These are phyloP conservation scores for Acrossocheilus wenchowensis DNA, from an alignment of 2,797 vertebrate species.

Conservation along the genomic window DNA sequence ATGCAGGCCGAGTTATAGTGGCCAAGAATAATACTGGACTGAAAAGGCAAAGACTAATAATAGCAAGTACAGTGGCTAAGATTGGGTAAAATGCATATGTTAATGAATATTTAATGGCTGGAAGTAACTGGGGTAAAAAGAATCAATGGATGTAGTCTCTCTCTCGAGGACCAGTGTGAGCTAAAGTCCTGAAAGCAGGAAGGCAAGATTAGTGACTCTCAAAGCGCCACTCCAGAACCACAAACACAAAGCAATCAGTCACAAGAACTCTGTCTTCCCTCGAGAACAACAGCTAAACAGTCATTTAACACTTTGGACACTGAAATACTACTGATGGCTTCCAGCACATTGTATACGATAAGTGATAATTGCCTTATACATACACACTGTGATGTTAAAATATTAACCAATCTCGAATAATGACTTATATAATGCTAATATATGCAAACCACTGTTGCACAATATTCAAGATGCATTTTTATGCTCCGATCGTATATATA, in stretches of 20 bases:
- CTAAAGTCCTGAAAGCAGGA: conserved; percentile 23
- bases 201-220: conserved; percentile 39
- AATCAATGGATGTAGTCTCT: background rate
- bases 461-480: background rate
- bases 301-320: conserved; percentile 34
- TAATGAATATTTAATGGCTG: conserved; percentile 12
- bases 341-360: background rate
- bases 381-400: background rate
- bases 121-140: conserved; percentile 18
- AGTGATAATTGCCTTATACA: background rate
- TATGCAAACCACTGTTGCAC: background rate
- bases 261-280: conserved; percentile 24
- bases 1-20: conserved; percentile 11
- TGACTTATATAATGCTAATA: background rate
- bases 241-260: conserved; percentile 38
- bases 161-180: conserved; percentile 24
- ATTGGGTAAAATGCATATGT: conserved; percentile 11
- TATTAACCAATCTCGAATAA: background rate
- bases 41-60: conserved; percentile 32
- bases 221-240: conserved; percentile 21
- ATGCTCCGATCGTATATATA: background rate
- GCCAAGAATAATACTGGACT: conserved; percentile 18
- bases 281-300: conserved; percentile 29
- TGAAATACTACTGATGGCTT: conserved; percentile 23
- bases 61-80: conserved; percentile 11